A percentile compares a stretch with the other conserved stretches of the same genome.
phyloP scores from a whole-genome alignment of 2,797 vertebrate species.

The Trachops cirrhosus region DNA sequence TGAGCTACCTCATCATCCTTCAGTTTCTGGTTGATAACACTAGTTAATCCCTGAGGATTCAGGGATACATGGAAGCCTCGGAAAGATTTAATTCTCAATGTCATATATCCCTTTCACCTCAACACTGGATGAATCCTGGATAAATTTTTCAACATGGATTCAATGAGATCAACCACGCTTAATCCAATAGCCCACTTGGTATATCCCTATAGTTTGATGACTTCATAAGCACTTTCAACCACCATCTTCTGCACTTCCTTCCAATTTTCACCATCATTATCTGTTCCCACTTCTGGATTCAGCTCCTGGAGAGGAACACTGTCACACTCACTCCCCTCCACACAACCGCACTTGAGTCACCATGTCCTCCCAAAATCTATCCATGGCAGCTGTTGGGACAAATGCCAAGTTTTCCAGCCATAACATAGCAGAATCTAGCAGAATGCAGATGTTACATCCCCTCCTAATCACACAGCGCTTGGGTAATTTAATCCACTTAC shows the following conservation, averaged over 20 bases:
- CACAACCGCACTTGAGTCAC: conserved; percentile 80
- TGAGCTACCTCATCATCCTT: not conserved
- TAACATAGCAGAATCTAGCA: conserved; percentile 93
- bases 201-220: conserved; percentile 90
- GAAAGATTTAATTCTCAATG: not conserved
- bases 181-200: conserved; percentile 98
- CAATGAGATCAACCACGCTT: conserved; percentile 93
- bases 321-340: not conserved
- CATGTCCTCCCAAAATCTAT: conserved; percentile 96
- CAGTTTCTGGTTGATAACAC: not conserved
- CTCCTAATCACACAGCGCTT: conserved; percentile 96
- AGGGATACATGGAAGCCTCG: not conserved
- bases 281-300: not conserved
- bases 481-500: conserved; percentile 91
- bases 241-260: not conserved
- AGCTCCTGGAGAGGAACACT: not conserved
- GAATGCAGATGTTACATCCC: conserved; percentile 95
- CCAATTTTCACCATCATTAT: not conserved
- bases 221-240: not conserved
- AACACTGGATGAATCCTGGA: conserved; percentile 91
- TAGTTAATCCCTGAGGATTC: not conserved
- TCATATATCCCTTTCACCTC: not conserved
- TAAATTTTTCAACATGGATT: conserved; percentile 93
- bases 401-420: conserved; percentile 92
- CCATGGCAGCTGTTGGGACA: conserved; percentile 94